A percentile compares a stretch with the other conserved stretches of the same genome.
Conservation (phyloP, 1,140 invertebrate species). For the Philopotamus ludificatus region DNA sequence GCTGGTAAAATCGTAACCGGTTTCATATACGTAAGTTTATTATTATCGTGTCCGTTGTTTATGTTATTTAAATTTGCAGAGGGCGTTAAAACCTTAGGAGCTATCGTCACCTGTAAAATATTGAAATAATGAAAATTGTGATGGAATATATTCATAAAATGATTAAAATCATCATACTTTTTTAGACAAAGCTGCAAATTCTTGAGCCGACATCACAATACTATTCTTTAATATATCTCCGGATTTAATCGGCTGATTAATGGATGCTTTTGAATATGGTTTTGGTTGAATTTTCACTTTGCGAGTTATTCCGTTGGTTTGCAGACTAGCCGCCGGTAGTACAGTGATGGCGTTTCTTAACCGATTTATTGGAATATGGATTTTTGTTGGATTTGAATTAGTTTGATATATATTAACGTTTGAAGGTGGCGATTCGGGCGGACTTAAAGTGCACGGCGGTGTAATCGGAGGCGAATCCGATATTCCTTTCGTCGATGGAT, state of each 20-base stretch:
- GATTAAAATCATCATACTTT: conserved; percentile 18
- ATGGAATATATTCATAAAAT: too few species aligned
- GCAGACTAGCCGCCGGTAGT: not conserved
- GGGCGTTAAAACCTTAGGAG: too few species aligned
- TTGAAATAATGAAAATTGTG: too few species aligned
- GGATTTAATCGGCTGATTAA: not conserved
- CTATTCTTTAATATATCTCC: conserved; percentile 29
- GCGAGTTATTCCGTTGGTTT: conserved; percentile 14
- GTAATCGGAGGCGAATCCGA: conserved; percentile 35
- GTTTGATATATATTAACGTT: not conserved
- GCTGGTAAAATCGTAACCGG: conserved; percentile 18
- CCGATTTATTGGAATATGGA: conserved; percentile 13
- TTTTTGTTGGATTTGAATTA: not conserved
- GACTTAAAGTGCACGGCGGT: conserved; percentile 27
- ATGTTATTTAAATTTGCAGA: not conserved
- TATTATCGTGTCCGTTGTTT: not conserved
- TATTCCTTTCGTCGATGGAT: not conserved
- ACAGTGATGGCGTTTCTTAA: conserved; percentile 3
- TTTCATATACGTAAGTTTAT: conserved; percentile 6
- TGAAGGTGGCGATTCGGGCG: conserved; percentile 32
- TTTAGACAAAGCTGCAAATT: conserved; percentile 36
- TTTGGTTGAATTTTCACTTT: conserved; percentile 40
- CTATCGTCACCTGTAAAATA: too few species aligned
- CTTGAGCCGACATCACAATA: conserved; percentile 32
- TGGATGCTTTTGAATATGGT: conserved; percentile 24